Base-by-base conservation (phyloP, 2,797 vertebrate genomes). In the Odontamblyopus rebecca region DNA sequence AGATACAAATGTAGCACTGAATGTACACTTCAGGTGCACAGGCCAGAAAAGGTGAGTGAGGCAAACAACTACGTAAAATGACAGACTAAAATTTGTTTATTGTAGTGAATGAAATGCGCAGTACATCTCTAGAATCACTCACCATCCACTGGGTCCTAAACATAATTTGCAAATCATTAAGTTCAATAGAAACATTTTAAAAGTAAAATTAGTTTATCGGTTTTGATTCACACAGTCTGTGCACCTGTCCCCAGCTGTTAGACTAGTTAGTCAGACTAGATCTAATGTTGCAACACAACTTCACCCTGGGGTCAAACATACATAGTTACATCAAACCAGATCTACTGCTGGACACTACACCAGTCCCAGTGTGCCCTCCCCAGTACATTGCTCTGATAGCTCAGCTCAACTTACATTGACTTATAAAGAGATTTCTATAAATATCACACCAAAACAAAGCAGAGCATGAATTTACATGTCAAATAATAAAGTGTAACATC, bases 341-440 rank as follows among this genome's bases (percentile, higher is more conserved):
- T 32, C 59, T 57, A 50, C 73, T 7, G 11, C 15, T 44, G 57
- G 4, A 26, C 63, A 16, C 26, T 30, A 57, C 60, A 44, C 62
- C 70, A 44, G 38, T 12, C 73, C 41, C 73, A 66, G 63, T 64
- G 75, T 41, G 80, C 1, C 74, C 44, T 51, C 65, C 48, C 3
- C 48, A 29, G 7, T 16, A 18, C 16, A 54, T 78, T 73, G 72
- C 62, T 57, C 77, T 75, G 85, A 82, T 82, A 83, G 66, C 80
- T 75, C 63, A 51, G 78, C 85, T 91, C 86, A 81, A 70, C 79
- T 84, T 74, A 69, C 81, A 68, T 67, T 75, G 84, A 86, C 72
- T 88, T 81, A 84, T 70, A 70, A 72, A 82, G 71, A 76, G 69
- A 72, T 61, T 16, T 38, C 85, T 84, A 85, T 85, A 88, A 89